These are phyloP conservation scores for Sialis lutaria DNA, from an alignment of 2,888 invertebrate genomes.

Conservation along the genomic window DNA sequence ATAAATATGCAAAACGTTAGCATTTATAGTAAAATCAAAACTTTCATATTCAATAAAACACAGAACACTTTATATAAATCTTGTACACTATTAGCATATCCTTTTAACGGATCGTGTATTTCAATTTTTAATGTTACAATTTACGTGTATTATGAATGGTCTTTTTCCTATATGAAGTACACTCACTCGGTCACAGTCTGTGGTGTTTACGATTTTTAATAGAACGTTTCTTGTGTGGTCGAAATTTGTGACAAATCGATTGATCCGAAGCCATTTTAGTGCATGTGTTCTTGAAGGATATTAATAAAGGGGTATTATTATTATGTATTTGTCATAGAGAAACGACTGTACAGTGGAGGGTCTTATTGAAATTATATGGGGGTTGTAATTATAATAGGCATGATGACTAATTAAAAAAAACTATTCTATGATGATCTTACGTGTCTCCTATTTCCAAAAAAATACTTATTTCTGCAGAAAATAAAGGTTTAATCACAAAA, in stretches of 20 bases:
- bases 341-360: neutral
- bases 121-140: constrained; percentile 16
- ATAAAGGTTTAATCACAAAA: too few relatives aligned
- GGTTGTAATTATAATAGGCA: neutral
- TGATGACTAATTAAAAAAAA: too few relatives aligned
- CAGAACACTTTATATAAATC: too few relatives aligned
- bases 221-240: constrained; percentile 4
- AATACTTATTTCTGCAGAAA: too few relatives aligned
- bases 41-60: too few relatives aligned
- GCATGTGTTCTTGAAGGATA: constrained; percentile 3
- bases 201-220: neutral
- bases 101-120: constrained; percentile 20
- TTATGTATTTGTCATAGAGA: constrained; percentile 1
- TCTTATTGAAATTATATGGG: neutral
- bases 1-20: too few relatives aligned
- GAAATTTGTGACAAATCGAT: constrained; percentile 7
- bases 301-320: constrained; percentile 3
- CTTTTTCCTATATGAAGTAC: too few relatives aligned
- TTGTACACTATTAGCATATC: neutral
- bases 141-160: neutral
- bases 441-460: too few relatives aligned
- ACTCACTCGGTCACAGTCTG: too few relatives aligned
- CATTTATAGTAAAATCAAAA: too few relatives aligned
- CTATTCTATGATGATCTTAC: too few relatives aligned
- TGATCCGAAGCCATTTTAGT: constrained; percentile 4